Base-by-base conservation (phyloP, 2,888 invertebrate genomes). In the Thera obeliscata region DNA sequence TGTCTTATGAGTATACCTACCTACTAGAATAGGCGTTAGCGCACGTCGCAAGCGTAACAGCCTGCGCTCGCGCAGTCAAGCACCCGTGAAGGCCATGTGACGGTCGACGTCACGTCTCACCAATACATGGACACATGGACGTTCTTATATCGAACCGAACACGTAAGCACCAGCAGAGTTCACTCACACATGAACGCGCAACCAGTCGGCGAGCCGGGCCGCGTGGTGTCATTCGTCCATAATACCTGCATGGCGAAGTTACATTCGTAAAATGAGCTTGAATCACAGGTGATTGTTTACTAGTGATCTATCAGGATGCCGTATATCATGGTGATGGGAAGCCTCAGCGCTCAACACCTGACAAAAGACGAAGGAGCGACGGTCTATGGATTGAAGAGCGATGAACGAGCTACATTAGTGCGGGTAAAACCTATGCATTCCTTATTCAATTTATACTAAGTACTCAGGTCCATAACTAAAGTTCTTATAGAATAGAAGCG, bases 291-390 rank as follows among this genome's bases (percentile, higher is more conserved):
- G 81, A 87, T 78, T 75, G 63, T 79, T 77, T 68, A 67, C 63
- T 61, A 68, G 74, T 64, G 60, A 70, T 63, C 48, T 68, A 59
- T 22, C 71, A 89, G 76, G 58, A 94, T 94, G 94, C 94, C 94
- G 73, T 94, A 94, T 78, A 87, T 94, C 63, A 93, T 94, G 91
- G 90, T 94, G 68, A 93, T 93, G 89, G 94, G 93, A 57, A 89
- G 89, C 79, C 84, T 94, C 35, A 91, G 88, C 71, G 87, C 91
- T 66, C 87, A 84, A 66, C 90, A 92, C 78, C 85, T 94, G 3
- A 90, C 90, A 4, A 93, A 91, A 77, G 92, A 91, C 76, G 93
- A 93, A 73, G 91, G 92, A 57, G 91, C 91, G 22, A 89, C 92
- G 41, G 92, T 94, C 57, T 93, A 91, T 73, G 94, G 94, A 68